phyloP scores from a whole-genome alignment of 2,888 invertebrate species.

The Leptopterna dolabrata region DNA sequence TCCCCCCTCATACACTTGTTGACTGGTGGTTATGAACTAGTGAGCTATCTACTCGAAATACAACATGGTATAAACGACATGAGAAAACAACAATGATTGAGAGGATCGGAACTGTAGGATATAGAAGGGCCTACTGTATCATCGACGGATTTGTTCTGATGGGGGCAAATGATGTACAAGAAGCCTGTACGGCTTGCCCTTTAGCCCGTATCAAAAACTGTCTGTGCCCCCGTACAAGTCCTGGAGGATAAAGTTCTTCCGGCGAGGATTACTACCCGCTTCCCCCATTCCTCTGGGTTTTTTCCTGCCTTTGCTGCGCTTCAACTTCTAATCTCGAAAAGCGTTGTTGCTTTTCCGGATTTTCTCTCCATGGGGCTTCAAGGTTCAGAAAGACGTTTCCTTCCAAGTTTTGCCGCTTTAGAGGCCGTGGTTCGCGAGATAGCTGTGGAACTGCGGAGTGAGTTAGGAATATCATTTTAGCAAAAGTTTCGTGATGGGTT shows the following conservation, averaged over 20 bases:
- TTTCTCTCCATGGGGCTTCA: neutral
- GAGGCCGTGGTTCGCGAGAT: neutral
- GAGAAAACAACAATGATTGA: no score
- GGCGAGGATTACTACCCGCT: constrained; percentile 12
- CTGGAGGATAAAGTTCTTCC: constrained; percentile 26
- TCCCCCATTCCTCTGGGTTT: constrained; percentile 9
- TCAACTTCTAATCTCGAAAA: constrained; percentile 25
- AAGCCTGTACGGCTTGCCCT: neutral
- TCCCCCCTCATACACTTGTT: no score
- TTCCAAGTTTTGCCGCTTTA: no score
- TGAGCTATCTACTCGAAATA: no score
- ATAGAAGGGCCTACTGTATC: neutral
- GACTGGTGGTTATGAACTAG: no score
- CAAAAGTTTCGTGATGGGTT: neutral
- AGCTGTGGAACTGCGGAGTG: neutral
- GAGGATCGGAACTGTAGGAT: no score
- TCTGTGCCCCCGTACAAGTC: neutral
- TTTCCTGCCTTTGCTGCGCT: neutral
- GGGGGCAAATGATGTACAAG: constrained; percentile 5
- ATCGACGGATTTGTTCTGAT: neutral
- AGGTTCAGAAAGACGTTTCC: neutral
- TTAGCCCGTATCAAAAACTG: constrained; percentile 28
- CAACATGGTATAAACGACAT: no score
- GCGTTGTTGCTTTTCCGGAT: neutral
- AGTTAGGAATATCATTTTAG: neutral